Evolutionary conservation across 2,888 invertebrate species (phyloP).

Genomic region (Cryptocheilus praepositus): DNA sequence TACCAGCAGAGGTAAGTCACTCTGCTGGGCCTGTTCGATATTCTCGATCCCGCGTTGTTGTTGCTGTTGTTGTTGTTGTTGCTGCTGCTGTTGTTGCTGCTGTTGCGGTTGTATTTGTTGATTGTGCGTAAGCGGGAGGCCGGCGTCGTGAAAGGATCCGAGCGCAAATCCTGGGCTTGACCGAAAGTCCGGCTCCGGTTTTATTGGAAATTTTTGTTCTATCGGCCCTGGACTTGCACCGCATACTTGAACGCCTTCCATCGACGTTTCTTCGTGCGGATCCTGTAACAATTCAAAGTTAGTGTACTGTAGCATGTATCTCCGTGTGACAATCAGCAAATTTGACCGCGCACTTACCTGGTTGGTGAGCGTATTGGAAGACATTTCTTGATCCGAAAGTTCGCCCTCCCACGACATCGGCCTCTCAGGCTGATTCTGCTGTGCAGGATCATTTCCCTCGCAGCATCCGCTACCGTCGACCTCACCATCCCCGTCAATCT

Average conservation of each 20-base stretch:
- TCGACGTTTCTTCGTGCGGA: constrained; percentile 73
- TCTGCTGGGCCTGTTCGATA: constrained; percentile 68
- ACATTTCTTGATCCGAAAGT: constrained; percentile 88
- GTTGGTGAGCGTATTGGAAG: constrained; percentile 73
- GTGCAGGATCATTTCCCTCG: constrained; percentile 73
- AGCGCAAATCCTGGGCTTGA: constrained; percentile 67
- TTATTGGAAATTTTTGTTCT: constrained; percentile 72
- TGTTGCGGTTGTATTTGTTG: constrained; percentile 57
- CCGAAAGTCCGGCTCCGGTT: constrained; percentile 71
- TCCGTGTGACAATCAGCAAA: not conserved
- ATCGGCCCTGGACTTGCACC: constrained; percentile 69
- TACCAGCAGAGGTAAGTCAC: constrained; percentile 76
- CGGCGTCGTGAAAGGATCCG: constrained; percentile 64
- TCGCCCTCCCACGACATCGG: constrained; percentile 98
- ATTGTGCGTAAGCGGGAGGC: constrained; percentile 63
- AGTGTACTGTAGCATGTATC: not conserved
- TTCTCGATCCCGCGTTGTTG: constrained; percentile 64
- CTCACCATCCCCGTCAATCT: constrained; percentile 54
- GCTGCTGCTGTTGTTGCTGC: constrained; percentile 53
- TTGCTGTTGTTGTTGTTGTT: constrained; percentile 52
- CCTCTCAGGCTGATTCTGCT: constrained; percentile 77
- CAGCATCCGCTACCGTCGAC: constrained; percentile 56
- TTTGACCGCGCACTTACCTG: constrained; percentile 54
- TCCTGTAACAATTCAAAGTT: constrained; percentile 57
- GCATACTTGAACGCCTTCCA: constrained; percentile 75